These are phyloP conservation scores for Austrolebias charrua DNA, from an alignment of 2,797 vertebrate species.

Conservation along the genomic window DNA sequence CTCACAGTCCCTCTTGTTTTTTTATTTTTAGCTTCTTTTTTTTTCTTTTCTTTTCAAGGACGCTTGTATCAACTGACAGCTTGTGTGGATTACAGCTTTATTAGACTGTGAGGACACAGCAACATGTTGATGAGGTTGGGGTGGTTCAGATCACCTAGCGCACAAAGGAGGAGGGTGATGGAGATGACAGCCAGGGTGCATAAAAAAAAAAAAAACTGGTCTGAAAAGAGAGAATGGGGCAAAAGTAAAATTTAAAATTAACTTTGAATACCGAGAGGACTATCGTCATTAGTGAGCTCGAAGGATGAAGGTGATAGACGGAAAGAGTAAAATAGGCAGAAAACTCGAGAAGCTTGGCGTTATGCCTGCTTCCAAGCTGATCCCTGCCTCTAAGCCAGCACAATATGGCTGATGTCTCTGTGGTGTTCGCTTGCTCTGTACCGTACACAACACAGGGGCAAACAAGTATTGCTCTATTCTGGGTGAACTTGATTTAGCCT, in stretches of 20 bases:
- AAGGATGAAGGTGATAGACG: slow-evolving; percentile 15
- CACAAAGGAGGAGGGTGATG: slow-evolving; percentile 44
- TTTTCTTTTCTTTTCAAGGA: slow-evolving; percentile 80
- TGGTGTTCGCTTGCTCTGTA: slow-evolving; percentile 61
- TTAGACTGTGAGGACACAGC: slow-evolving; percentile 82
- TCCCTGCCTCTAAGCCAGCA: slow-evolving; percentile 74
- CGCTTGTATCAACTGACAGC: slow-evolving; percentile 86
- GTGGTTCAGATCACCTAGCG: slow-evolving; percentile 76
- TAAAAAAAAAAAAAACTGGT: slow-evolving; percentile 21
- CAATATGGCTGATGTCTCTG: slow-evolving; percentile 80
- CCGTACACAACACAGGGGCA: slow-evolving; percentile 48
- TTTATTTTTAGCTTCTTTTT: slow-evolving; percentile 66
- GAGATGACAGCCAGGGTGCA: slow-evolving; percentile 29
- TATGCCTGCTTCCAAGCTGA: slow-evolving; percentile 75
- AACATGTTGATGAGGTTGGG: slow-evolving; percentile 80
- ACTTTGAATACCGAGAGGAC: slow-evolving; percentile 1
- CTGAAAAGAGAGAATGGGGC: slow-evolving; percentile 29
- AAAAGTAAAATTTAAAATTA: slow-evolving; percentile 2
- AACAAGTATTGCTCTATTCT: slow-evolving; percentile 64
- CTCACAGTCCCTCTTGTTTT: slow-evolving; percentile 61
- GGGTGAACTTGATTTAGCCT: slow-evolving; percentile 62
- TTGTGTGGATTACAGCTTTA: slow-evolving; percentile 86
- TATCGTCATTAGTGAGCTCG: slow-evolving; percentile 8
- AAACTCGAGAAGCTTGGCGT: slow-evolving; percentile 63
- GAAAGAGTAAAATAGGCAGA: slow-evolving; percentile 40